Evolutionary conservation across 2,888 invertebrate species (phyloP).

Genomic region (Notodonta dromedarius): DNA sequence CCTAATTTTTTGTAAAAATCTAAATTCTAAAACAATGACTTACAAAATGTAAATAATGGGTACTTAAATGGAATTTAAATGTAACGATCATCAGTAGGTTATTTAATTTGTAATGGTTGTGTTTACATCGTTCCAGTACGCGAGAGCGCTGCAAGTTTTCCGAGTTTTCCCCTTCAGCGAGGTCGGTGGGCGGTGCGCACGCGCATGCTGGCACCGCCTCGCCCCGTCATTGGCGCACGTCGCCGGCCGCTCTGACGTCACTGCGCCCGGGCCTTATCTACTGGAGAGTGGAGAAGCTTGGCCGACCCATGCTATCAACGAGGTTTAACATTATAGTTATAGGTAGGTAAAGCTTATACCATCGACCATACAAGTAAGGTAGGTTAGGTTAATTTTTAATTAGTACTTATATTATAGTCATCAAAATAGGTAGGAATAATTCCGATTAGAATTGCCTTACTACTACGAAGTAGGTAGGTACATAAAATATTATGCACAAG

Average conservation of each 20-base stretch:
- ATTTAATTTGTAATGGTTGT: not conserved
- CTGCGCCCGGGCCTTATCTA: constrained; percentile 60
- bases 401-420: not conserved
- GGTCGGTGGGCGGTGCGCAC: constrained; percentile 71
- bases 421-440: too few relatives aligned
- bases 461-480: constrained; percentile 16
- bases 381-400: too few relatives aligned
- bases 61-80: not conserved
- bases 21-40: too few relatives aligned
- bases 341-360: not conserved
- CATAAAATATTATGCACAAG: too few relatives aligned
- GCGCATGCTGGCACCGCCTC: constrained; percentile 69
- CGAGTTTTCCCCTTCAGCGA: constrained; percentile 61
- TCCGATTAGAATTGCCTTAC: not conserved
- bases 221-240: constrained; percentile 66
- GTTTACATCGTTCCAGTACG: constrained; percentile 8
- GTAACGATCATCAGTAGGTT: not conserved
- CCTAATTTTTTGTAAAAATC: too few relatives aligned
- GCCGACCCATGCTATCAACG: constrained; percentile 42
- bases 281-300: constrained; percentile 53
- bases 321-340: not conserved
- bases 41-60: too few relatives aligned
- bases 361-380: too few relatives aligned
- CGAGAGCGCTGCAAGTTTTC: constrained; percentile 51
- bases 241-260: constrained; percentile 79